Base-by-base conservation (phyloP, 2,113 vertebrate genomes). In the Pseudopodoces humilis region DNA sequence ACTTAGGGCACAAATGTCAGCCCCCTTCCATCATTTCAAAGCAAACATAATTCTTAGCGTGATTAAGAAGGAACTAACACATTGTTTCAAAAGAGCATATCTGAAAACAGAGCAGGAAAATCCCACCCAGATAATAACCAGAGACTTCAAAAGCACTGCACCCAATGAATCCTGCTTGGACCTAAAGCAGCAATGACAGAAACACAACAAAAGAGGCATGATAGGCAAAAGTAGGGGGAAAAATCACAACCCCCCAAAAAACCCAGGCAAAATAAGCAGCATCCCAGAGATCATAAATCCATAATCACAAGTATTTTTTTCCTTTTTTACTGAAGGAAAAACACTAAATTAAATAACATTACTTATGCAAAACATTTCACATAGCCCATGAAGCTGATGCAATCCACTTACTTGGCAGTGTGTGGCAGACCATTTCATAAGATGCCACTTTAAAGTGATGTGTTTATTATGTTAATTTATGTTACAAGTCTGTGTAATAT, bases 11-110 rank as follows among this genome's bases (percentile, higher is more conserved):
- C 27, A 93, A 85, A 86, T 33, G 49, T 86, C 74, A 91, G 65
- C 9, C 30, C 35, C 59, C 22, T 25, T 63, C 33, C 11, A 62
- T 2, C 0, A 6, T 71, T 68, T 52, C 67, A 91, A 78, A 94
- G 49, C 27, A 92, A 82, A 49, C 15, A 25, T 21, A 33, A 44
- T 69, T 85, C 46, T 44, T 21, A 46, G 72, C 24, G 13, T 18
- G 31, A 85, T 80, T 80, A 86, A 90, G 41, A 94, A 53, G 28
- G 28, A 91, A 60, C 65, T 58, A 83, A 81, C 28, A 75, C 24
- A 25, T 6, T 31, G 37, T 80, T 90, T 49, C 50, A 50, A 64
- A 47, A 79, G 37, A 69, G 13, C 23, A 33, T 21, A 39, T 56
- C 35, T 90, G 43, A 24, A 83, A 92, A 62, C 7, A 49, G 39